These are phyloP conservation scores for Chelonia mydas DNA, from an alignment of 2,797 vertebrate genomes.

Conservation along the genomic window DNA sequence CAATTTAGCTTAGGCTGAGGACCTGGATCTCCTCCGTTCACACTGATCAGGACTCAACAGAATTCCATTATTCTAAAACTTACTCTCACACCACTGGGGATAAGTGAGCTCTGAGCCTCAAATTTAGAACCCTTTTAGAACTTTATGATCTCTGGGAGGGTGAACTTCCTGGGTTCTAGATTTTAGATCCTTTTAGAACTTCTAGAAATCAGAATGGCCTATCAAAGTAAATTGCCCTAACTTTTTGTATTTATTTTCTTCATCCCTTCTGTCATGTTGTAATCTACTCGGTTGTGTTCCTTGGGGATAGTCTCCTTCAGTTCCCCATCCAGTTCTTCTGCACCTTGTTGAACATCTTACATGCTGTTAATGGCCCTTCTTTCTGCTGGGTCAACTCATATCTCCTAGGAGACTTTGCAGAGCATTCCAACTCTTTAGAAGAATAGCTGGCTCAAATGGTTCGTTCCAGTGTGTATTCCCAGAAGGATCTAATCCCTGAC, in stretches of 20 bases:
- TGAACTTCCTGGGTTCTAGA: neutral
- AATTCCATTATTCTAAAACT: neutral
- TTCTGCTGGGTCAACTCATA: neutral
- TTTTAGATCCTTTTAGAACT: neutral
- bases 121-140: neutral
- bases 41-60: neutral
- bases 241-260: neutral
- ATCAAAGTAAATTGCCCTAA: neutral
- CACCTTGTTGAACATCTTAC: neutral
- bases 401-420: conserved; percentile 11
- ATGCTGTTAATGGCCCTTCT: neutral
- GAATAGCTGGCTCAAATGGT: conserved; percentile 15
- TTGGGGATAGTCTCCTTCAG: neutral
- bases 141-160: neutral
- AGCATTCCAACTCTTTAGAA: conserved; percentile 21
- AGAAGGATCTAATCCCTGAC: conserved; percentile 30
- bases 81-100: rapidly evolving
- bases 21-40: neutral
- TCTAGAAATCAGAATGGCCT: neutral
- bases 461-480: neutral
- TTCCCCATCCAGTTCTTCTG: neutral
- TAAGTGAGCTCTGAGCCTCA: neutral
- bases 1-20: neutral
- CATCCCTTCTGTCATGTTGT: neutral
- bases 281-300: neutral